Base-by-base conservation (phyloP, 2,888 invertebrate species). In the Allophyes oxyacanthae region DNA sequence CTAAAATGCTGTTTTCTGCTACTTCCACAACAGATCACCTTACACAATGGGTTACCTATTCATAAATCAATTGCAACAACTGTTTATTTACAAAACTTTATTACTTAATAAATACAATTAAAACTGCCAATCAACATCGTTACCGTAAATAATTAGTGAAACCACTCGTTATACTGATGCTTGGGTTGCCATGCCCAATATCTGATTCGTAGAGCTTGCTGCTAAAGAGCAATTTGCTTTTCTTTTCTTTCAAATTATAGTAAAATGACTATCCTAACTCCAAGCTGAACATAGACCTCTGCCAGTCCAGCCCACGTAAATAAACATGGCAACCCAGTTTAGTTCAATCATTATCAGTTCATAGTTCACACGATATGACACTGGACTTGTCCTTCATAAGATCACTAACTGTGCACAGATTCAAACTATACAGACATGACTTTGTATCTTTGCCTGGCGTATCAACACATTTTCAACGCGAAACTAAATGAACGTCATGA, bases 81-180 rank as follows among this genome's bases (percentile, higher is more conserved):
- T 28, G 10, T 53, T 62, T 72, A 72, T 75, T 64, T 72, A 72
- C 75, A 75, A 75, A 45, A 62, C 40, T 66, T 75, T 65, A 70
- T 67, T 67, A 60, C 75, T 72, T 72, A 67, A 61, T 69, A 74
- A 74, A 74, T 72, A 72, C 64, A 72, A 54, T 60, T 7, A 64
- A 53, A 71, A 53, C 54, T 36, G 45, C 56, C 65, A 62, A 61
- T 56, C 59, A 60, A 64, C 54, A 61, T 57, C 61, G 32, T 60
- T 74, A 61, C 14, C 50, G 20, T 54, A 49, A 62, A 36, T 59
- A 45, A 36, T 43, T 2, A 38, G 40, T 44, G 20, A 54, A 42
- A 51, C 15, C 45, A 54, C 50, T 56, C 41, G 0, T 46, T 32
- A 52, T 10, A 13, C 37, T 30, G 8, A 28, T 2, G 8, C 44